Percentiles rank a stretch among this genome's conserved stretches.
These are phyloP conservation scores for Zophobas atratus DNA, from an alignment of 1,140 invertebrate species.

Conservation along the genomic window DNA sequence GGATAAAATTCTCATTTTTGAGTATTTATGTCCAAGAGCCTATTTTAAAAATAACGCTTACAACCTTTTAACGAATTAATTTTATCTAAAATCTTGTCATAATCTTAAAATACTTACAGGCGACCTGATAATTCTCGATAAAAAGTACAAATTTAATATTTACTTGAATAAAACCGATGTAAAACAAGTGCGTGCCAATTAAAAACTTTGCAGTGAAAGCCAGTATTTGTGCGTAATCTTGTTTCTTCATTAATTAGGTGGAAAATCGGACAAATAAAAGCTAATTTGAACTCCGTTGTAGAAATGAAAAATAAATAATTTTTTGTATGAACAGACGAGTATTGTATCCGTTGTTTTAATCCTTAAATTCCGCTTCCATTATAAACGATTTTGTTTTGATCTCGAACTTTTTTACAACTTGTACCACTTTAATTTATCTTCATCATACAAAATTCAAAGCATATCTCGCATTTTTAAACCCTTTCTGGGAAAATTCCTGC, in stretches of 20 bases:
- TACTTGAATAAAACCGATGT: not conserved
- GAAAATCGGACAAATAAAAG: not conserved
- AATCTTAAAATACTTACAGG: no score
- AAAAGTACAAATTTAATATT: no score
- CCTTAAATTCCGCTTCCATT: not conserved
- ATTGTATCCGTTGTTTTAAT: not conserved
- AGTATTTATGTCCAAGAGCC: no score
- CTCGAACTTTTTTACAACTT: not conserved
- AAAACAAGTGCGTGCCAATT: not conserved
- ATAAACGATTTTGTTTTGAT: not conserved
- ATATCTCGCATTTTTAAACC: no score
- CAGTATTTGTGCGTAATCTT: slow-evolving; percentile 4
- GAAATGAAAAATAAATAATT: not conserved
- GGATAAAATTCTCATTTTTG: no score
- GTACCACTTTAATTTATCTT: not conserved
- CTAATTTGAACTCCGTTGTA: not conserved
- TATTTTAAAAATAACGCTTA: no score
- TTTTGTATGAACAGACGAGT: not conserved
- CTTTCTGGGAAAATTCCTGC: no score
- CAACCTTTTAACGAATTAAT: no score
- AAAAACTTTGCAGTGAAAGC: slow-evolving; percentile 1
- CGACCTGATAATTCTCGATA: no score
- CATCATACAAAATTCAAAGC: not conserved
- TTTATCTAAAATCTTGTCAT: no score
- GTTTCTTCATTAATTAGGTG: slow-evolving; percentile 11